These are phyloP conservation scores for Digitonthophagus gazella DNA, from an alignment of 2,888 invertebrate species.

Conservation along the genomic window DNA sequence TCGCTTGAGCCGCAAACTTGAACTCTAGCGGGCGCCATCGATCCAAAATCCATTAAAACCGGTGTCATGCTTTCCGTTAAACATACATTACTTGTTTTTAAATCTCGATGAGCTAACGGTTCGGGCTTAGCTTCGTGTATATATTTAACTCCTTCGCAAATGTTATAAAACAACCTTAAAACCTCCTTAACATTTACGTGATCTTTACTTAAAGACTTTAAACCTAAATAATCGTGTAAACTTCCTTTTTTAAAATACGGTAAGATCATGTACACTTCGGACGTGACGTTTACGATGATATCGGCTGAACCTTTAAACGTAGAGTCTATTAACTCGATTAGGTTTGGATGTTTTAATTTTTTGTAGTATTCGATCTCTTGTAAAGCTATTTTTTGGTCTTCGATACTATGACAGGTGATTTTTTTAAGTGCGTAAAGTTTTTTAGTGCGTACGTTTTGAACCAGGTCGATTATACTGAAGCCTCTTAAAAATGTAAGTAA, in stretches of 20 bases:
- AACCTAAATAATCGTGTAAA: conserved; percentile 66
- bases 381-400: conserved; percentile 70
- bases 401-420: conserved; percentile 75
- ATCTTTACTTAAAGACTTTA: conserved; percentile 58
- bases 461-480: conserved; percentile 76
- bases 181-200: conserved; percentile 65
- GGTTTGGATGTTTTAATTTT: conserved; percentile 67
- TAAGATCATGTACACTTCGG: conserved; percentile 70
- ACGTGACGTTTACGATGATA: conserved; percentile 65
- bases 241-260: conserved; percentile 80
- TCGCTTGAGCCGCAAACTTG: conserved; percentile 67
- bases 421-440: conserved; percentile 74
- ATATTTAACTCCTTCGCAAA: conserved; percentile 72
- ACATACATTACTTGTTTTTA: conserved; percentile 84
- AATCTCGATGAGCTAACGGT: conserved; percentile 77
- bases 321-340: conserved; percentile 71
- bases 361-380: conserved; percentile 74
- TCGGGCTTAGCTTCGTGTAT: conserved; percentile 72
- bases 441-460: conserved; percentile 65
- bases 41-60: conserved; percentile 81
- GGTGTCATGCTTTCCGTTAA: conserved; percentile 68
- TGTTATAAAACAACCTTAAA: conserved; percentile 66
- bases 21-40: conserved; percentile 62
- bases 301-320: conserved; percentile 61
- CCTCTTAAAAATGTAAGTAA: conserved; percentile 58